Percentiles rank a stretch among this genome's conserved stretches.
phyloP scores from a whole-genome alignment of 2,888 invertebrate genomes.

The Dromius quadrimaculatus region DNA sequence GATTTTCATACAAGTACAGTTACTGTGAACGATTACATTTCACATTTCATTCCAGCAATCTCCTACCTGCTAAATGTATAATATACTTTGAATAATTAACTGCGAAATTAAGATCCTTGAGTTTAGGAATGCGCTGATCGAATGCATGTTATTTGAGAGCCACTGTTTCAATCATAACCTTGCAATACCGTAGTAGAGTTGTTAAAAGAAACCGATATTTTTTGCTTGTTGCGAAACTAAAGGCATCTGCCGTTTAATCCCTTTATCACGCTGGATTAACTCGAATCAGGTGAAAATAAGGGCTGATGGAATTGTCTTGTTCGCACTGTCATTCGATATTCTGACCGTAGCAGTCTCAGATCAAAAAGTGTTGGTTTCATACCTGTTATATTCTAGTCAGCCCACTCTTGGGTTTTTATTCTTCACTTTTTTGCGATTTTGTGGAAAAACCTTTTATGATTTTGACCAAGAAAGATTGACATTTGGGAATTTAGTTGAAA shows the following conservation, averaged over 20 bases:
- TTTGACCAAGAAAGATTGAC: conserved; percentile 39
- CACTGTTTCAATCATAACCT: conserved; percentile 11
- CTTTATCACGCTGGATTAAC: conserved; percentile 53
- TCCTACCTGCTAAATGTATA: too few relatives aligned
- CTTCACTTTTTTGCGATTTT: conserved; percentile 37
- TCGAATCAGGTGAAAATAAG: conserved; percentile 45
- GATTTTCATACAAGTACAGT: too few relatives aligned
- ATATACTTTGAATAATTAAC: too few relatives aligned
- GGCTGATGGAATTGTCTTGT: conserved; percentile 53
- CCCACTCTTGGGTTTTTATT: conserved; percentile 36
- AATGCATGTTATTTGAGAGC: conserved; percentile 20
- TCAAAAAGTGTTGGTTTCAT: background rate
- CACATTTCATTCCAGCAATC: too few relatives aligned
- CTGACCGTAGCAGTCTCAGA: background rate
- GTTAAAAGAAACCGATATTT: conserved; percentile 48
- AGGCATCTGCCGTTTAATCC: conserved; percentile 51
- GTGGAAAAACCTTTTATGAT: conserved; percentile 27
- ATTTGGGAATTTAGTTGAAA: conserved; percentile 13
- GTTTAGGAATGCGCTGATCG: conserved; percentile 1
- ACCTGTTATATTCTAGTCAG: conserved; percentile 24
- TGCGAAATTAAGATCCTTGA: too few relatives aligned
- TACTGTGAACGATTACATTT: too few relatives aligned
- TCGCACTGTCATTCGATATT: conserved; percentile 38
- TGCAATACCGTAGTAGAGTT: conserved; percentile 27
- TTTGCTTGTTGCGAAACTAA: conserved; percentile 47